Evolutionary conservation across 2,797 vertebrate species (phyloP).

Genomic region (Semaprochilodus insignis): DNA sequence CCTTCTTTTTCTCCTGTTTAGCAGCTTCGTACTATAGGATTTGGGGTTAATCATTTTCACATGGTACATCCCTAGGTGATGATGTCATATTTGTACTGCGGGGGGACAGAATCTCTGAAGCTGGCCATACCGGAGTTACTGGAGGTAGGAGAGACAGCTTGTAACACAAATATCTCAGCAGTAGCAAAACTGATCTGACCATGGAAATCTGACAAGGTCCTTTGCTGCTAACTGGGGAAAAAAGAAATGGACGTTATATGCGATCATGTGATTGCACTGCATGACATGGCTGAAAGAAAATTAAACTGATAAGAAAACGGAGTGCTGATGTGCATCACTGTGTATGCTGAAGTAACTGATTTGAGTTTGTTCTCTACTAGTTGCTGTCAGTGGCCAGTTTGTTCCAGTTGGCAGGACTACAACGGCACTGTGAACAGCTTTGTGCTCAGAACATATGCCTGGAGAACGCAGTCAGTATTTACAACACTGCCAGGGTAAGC

Average conservation of each 20-base stretch:
- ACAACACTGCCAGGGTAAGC: conserved; percentile 92
- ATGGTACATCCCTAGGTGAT: conserved; percentile 81
- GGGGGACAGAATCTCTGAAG: conserved; percentile 89
- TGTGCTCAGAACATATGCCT: conserved; percentile 87
- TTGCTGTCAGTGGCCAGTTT: conserved; percentile 89
- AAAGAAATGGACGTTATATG: background rate
- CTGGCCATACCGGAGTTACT: conserved; percentile 86
- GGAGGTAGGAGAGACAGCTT: conserved; percentile 81
- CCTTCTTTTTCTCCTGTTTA: background rate
- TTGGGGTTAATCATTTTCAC: conserved; percentile 45
- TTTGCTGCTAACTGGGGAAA: background rate
- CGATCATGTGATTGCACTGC: background rate
- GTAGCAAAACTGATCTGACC: background rate
- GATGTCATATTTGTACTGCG: conserved; percentile 98
- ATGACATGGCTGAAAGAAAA: background rate
- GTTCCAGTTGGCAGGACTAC: conserved; percentile 91
- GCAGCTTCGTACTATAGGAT: background rate
- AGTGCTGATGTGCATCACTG: background rate
- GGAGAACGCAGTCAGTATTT: conserved; percentile 90
- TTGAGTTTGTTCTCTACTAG: conserved; percentile 67
- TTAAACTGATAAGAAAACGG: background rate
- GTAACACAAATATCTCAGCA: conserved; percentile 7
- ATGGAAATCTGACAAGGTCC: background rate
- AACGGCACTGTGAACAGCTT: conserved; percentile 93
- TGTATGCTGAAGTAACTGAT: background rate